These are phyloP conservation scores for Cataglyphis rosenhaueri DNA, from an alignment of 2,888 invertebrate genomes.

Conservation along the genomic window DNA sequence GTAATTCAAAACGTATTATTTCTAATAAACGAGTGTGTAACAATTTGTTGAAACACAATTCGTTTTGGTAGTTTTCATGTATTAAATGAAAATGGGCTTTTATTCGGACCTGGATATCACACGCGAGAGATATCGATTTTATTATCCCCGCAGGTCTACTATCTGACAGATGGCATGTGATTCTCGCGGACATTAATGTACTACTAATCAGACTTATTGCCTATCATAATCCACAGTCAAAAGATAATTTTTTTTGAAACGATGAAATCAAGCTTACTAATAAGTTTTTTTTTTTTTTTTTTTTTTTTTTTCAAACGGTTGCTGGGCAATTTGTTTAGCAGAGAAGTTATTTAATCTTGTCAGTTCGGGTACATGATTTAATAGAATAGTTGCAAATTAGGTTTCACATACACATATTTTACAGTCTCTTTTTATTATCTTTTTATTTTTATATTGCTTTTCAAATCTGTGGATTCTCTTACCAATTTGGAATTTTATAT, in stretches of 20 bases:
- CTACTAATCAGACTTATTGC: conserved; percentile 16
- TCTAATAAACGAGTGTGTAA: background rate
- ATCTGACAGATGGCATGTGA: background rate
- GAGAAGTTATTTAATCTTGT: background rate
- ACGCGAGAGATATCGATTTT: conserved; percentile 39
- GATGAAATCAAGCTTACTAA: background rate
- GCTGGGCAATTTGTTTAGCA: background rate
- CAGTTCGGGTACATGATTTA: background rate
- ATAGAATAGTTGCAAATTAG: background rate
- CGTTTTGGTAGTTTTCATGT: background rate
- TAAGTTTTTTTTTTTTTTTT: background rate
- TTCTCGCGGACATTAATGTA: conserved; percentile 21
- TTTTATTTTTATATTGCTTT: background rate
- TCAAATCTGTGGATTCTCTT: background rate
- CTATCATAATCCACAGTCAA: background rate
- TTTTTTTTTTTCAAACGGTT: background rate
- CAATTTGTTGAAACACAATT: conserved; percentile 28
- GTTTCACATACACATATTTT: background rate
- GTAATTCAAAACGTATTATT: conserved; percentile 4
- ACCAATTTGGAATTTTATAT: background rate
- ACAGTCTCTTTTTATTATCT: background rate
- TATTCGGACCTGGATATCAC: background rate
- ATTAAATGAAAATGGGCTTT: conserved; percentile 28
- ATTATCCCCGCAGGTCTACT: conserved; percentile 2
- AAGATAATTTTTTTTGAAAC: conserved; percentile 1